phyloP scores from a whole-genome alignment of 2,113 vertebrate species.

The Macaca mulatta region DNA sequence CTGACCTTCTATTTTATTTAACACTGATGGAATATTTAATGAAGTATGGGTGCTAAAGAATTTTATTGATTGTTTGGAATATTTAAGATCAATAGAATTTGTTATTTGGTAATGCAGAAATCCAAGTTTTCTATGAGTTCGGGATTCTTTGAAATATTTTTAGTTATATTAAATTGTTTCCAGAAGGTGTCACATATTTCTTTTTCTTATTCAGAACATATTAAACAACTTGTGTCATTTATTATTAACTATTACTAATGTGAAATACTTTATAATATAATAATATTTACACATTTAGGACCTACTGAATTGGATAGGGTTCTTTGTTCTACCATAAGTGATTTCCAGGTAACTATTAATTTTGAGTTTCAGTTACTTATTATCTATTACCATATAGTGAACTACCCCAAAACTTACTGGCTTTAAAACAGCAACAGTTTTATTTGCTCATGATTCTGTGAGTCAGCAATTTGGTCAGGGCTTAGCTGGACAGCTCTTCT shows the following conservation, averaged over 20 bases:
- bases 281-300: neutral
- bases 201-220: neutral
- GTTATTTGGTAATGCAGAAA: neutral
- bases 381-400: neutral
- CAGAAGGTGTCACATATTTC: neutral
- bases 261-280: neutral
- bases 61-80: constrained; percentile 34
- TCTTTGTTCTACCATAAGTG: neutral
- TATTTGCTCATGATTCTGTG: neutral
- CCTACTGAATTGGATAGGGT: neutral
- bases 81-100: constrained; percentile 3
- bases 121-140: neutral
- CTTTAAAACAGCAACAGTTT: neutral
- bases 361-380: neutral
- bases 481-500: neutral
- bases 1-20: neutral
- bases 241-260: neutral
- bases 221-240: neutral
- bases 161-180: neutral
- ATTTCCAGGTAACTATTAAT: neutral
- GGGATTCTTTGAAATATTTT: constrained; percentile 15
- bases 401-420: neutral
- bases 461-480: neutral
- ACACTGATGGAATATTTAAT: neutral
- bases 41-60: neutral